Evolutionary conservation across 1,140 invertebrate species (phyloP).

Genomic region (Megalopta genalis): DNA sequence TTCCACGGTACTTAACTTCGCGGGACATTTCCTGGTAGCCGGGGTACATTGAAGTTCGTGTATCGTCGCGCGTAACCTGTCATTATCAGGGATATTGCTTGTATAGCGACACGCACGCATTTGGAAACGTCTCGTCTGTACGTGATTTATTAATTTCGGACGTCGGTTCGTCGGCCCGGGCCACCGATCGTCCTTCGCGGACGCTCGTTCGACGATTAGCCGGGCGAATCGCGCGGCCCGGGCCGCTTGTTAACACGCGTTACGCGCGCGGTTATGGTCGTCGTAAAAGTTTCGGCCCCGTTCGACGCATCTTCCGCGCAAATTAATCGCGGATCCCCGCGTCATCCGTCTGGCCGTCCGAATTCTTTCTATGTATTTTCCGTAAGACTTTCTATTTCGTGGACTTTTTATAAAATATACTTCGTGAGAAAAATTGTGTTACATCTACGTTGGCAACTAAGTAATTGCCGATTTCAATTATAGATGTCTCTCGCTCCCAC

Average conservation of each 20-base stretch:
- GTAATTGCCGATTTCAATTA: no score
- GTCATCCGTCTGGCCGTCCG: no score
- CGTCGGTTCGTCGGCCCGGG: slow-evolving; percentile 6
- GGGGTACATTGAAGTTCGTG: slow-evolving; percentile 48
- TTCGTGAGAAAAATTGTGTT: no score
- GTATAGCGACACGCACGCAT: slow-evolving; percentile 46
- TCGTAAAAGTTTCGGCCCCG: background rate
- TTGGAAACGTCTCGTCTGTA: slow-evolving; percentile 50
- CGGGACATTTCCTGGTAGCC: slow-evolving; percentile 51
- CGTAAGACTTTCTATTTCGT: no score
- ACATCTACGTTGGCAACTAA: no score
- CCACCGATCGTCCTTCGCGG: background rate
- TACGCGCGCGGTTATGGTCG: background rate
- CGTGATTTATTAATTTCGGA: slow-evolving; percentile 49
- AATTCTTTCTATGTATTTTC: no score
- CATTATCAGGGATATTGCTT: slow-evolving; percentile 57
- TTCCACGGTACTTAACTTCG: slow-evolving; percentile 53
- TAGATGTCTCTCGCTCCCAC: no score
- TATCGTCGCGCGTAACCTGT: slow-evolving; percentile 53
- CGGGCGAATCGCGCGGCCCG: background rate
- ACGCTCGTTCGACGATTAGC: slow-evolving; percentile 8
- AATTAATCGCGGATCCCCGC: background rate
- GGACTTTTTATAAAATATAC: no score
- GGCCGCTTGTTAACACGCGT: slow-evolving; percentile 19
- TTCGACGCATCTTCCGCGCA: background rate